Evolutionary conservation across 2,113 vertebrate genomes (phyloP), one percentile per base, ranked within the genome.

Genomic region (Uria lomvia): DNA sequence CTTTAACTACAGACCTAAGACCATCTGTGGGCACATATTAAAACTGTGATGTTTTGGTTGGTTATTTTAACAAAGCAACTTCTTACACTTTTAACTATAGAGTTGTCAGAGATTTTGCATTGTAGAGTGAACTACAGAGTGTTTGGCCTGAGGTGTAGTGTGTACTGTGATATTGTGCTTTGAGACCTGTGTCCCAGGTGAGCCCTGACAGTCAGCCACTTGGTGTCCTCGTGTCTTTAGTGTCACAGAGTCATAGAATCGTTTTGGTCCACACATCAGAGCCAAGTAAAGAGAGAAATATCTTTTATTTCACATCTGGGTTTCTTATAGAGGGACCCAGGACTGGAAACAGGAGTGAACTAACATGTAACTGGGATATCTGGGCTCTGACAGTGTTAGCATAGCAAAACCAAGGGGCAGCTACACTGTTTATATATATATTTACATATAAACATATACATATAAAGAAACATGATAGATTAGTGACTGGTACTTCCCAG

Each of bases 181-280:
- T 38, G 53, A 60, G 34, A 42, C 21, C 30, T 26, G 6, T 32
- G 24, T 65, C 43, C 26, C 11, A 10, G 3, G 30, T n/a, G 58
- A 65, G 20, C 59, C 59, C 43, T 36, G 52, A 36, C 32, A 27
- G 45, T 45, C 32, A 67, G 29, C 30, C 55, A 26, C 36, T 58
- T 1, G 6, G 45, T 50, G 36, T 42, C 34, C 36, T 76, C 2
- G 0, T 19, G 6, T 59, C 60, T 66, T 58, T 27, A 67, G 17
- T 43, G n/a, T 60, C n/a, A 36, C 9, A 36, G 58, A 60, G 36
- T 36, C n/a, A 36, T 16, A 60, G 58, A 60, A 36, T 36, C 15
- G 5, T 60, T 62, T 38, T 40, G 16, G 38, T 50, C 15, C 60
- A 52, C 53, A 67, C 6, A 27, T 75, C 6, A 22, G 23, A 74